Evolutionary conservation across 2,888 invertebrate species (phyloP).

Genomic region (Pyralis farinalis): DNA sequence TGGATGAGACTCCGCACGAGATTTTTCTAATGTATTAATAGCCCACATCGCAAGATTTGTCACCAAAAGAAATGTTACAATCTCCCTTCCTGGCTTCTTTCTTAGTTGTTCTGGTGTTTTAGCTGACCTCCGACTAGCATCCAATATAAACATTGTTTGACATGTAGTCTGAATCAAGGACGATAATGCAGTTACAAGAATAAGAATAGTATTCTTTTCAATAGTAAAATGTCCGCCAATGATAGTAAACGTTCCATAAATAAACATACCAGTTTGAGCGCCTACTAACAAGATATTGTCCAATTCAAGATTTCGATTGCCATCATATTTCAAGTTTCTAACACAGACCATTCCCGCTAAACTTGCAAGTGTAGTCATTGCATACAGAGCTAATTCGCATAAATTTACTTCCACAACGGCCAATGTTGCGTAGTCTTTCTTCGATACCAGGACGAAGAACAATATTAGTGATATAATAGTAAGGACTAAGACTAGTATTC

Average conservation of each 20-base stretch:
- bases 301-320: constrained; percentile 89
- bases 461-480: constrained; percentile 95
- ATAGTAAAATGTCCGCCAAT: constrained; percentile 95
- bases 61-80: constrained; percentile 94
- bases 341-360: constrained; percentile 94
- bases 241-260: constrained; percentile 96
- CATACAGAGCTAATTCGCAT: constrained; percentile 92
- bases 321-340: constrained; percentile 91
- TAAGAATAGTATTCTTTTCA: constrained; percentile 89
- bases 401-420: constrained; percentile 95
- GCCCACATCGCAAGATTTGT: constrained; percentile 97
- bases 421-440: constrained; percentile 88
- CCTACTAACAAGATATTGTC: constrained; percentile 95
- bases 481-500: constrained; percentile 91
- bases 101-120: constrained; percentile 90
- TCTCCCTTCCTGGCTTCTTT: constrained; percentile 95
- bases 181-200: constrained; percentile 91
- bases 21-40: constrained; percentile 95
- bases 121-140: constrained; percentile 92
- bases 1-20: constrained; percentile 94
- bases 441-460: constrained; percentile 93
- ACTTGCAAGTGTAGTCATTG: constrained; percentile 92
- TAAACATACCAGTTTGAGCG: constrained; percentile 96
- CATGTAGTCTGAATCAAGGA: constrained; percentile 94
- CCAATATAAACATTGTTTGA: constrained; percentile 95